Base-by-base conservation (phyloP, 2,113 vertebrate genomes). In the Campylomormyrus numenius region DNA sequence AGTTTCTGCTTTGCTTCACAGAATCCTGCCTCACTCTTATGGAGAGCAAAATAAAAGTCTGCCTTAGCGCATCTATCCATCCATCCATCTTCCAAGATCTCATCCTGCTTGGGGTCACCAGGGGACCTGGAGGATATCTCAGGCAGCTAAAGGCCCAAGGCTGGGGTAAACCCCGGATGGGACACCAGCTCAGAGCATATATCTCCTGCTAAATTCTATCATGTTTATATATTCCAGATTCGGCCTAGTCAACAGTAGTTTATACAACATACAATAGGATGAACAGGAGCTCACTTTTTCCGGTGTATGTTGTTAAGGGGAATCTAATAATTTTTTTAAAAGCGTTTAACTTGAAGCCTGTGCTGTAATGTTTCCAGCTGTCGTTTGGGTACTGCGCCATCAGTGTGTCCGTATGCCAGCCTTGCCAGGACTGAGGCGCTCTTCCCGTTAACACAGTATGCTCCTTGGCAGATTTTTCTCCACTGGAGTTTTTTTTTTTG, bases 1-100 rank as follows among this genome's bases (percentile, higher is more conserved):
- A 42, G 58, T 24, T 46, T 88, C 88, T 74, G 88, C 88, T 27
- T 88, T 45, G 52, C 87, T 66, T 88, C 31, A 66, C 87, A 15
- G 7, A 45, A 56, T 66, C 39, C 87, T 88, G 53, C 52, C 52
- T 58, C 53, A 42, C 53, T 88, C 87, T 88, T 58, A 35, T 35
- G 62, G 62, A 88, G 13, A 74, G 21, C 19, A 74, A 88, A 74
- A 74, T 88, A 70, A 62, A 46, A 48, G 46, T 48, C 39, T 74
- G 58, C 62, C 88, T 74, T 45, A 15, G 31, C 10, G 10, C 39
- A 66, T 88, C 39, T 27, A 66, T 27, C 17, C 87, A 62, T 42
- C 35, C 74, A 42, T 80, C 74, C 74, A 80, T 80, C 35, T 80
- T 42, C 74, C 74, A 35, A 42, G 31, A 15, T 15, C 35, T 42